Evolutionary conservation across 2,888 invertebrate genomes (phyloP), one percentile per base, ranked within the genome.

Genomic region (Drosophila heteroneura): DNA sequence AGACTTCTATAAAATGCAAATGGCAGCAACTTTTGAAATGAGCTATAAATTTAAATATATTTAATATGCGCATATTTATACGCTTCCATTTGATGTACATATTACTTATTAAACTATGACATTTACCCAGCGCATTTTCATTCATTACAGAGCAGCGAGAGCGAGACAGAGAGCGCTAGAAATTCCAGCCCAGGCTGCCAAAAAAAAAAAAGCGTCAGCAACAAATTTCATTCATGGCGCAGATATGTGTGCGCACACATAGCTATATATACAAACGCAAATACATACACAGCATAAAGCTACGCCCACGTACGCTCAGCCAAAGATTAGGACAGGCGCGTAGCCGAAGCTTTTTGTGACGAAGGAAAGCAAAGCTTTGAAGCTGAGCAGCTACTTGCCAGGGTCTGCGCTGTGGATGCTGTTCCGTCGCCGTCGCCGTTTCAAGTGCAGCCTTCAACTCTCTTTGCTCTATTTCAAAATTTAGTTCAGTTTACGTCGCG

Each of bases 171-270:
- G 16, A 53, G 22, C n/a, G 9, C 37, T 28, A 28, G 3, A 33
- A 44, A 44, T 65, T 41, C 61, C 57, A 53, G 53, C 57, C 57
- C 14, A 44, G 16, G 10, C 28, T n/a, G 10, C 28, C 26, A 28
- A 52, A 54, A 65, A 41, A 28, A 26, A 28, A 19, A 26, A 54
- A 54, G 14, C 16, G 30, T 44, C 52, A 58, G 58, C 77, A 64
- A 63, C 51, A 79, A 51, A 67, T 65, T 78, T 78, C 77, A 78
- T 80, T 78, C 75, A 77, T 79, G 58, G 64, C 74, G 67, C 47
- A 72, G 63, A 78, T 67, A 57, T 60, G 60, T 67, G 60, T 63
- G 60, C 76, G 68, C 57, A 74, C 57, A 68, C 57, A 69, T 41
- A 33, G 5, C 14, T 28, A 19, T 53, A 9, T 44, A 51, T 56